Evolutionary conservation across 2,797 vertebrate species (phyloP).

Genomic region (Erethizon dorsatum): DNA sequence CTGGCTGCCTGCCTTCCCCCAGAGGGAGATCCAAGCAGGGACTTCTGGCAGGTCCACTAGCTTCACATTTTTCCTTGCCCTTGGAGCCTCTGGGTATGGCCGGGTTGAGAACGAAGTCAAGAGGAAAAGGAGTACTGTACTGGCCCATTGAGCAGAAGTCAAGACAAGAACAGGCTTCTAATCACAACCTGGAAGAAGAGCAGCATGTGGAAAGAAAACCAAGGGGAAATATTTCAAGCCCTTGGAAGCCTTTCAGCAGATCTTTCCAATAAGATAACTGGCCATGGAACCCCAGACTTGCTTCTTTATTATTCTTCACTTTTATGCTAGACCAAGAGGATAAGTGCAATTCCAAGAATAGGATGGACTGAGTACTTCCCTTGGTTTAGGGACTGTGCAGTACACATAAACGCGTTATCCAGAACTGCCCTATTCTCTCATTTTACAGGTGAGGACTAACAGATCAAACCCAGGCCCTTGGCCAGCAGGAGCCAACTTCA

Average conservation of each 20-base stretch:
- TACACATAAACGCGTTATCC: background rate
- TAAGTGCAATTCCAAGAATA: background rate
- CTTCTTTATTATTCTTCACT: conserved; percentile 48
- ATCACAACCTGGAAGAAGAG: conserved; percentile 80
- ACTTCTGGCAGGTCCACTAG: background rate
- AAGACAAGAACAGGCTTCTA: conserved; percentile 78
- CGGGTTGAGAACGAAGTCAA: conserved; percentile 45
- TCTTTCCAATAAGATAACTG: conserved; percentile 31
- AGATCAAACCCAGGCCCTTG: background rate
- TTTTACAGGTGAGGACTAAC: background rate
- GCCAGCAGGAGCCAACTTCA: background rate
- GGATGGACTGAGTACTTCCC: background rate
- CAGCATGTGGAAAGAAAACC: background rate
- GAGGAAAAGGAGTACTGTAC: conserved; percentile 80
- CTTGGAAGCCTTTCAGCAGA: conserved; percentile 51
- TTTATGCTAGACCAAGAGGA: background rate
- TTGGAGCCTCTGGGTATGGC: background rate
- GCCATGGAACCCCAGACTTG: background rate
- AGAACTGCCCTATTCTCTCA: background rate
- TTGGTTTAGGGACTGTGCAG: background rate
- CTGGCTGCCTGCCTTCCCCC: background rate
- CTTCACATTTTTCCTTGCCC: background rate
- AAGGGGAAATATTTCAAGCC: background rate
- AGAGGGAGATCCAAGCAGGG: background rate
- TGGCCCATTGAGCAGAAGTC: conserved; percentile 60